A percentile compares a stretch with the other conserved stretches of the same genome.
Conservation (phyloP, 35 echinoderm and acorn worm genomes). For the Apostichopus californicus region DNA sequence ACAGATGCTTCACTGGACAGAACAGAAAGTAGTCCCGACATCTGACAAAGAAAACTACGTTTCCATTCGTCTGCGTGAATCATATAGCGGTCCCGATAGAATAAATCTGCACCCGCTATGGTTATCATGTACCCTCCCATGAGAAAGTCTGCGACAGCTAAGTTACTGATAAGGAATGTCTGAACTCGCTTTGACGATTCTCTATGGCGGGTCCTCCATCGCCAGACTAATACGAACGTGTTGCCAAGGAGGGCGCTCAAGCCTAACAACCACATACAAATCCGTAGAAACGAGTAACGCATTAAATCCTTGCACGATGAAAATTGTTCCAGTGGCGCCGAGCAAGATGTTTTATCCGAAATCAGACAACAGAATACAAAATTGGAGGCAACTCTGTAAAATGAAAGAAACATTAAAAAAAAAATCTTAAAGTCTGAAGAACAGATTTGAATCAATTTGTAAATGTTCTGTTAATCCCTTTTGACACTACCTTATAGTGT, state of each 20-base stretch:
- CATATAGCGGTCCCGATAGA: conserved; percentile 83
- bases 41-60: conserved; percentile 74
- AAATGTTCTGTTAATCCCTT: too few relatives aligned
- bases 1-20: conserved; percentile 91
- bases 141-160: conserved; percentile 79
- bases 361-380: conserved; percentile 84
- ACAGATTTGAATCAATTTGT: too few relatives aligned
- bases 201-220: conserved; percentile 58
- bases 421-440: neutral
- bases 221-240: conserved; percentile 84
- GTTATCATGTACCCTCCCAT: conserved; percentile 98
- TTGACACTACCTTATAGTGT: too few relatives aligned
- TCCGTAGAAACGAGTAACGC: conserved; percentile 77
- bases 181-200: conserved; percentile 85
- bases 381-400: conserved; percentile 75
- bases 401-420: neutral
- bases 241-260: conserved; percentile 91
- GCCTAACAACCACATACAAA: conserved; percentile 88
- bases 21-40: conserved; percentile 81
- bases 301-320: conserved; percentile 96
- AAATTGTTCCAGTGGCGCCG: conserved; percentile 79
- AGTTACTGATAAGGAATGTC: conserved; percentile 89
- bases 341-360: conserved; percentile 40
- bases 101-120: conserved; percentile 85
- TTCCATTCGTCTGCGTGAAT: conserved; percentile 94